Evolutionary conservation across 2,113 vertebrate genomes (phyloP), one percentile per base, ranked within the genome.

Genomic region (Zapornia atra): DNA sequence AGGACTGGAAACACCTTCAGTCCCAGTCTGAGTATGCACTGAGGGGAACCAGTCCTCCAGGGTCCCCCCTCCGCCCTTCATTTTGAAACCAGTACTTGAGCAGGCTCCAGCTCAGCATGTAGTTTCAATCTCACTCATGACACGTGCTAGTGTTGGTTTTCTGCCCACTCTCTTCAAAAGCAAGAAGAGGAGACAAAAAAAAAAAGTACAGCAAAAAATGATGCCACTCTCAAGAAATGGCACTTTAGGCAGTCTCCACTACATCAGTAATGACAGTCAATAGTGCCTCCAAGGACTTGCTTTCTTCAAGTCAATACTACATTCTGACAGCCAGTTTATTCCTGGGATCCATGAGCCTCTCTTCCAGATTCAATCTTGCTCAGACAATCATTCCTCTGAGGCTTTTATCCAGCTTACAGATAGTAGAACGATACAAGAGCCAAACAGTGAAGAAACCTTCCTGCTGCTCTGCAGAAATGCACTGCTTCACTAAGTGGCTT

Each of bases 311-410:
- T 93, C 96, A 84, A 85, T 86, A 92, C 77, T 70, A 75, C 42
- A 86, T 91, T 96, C 90, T 97, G 96, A 97, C 97, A 97, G 97
- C 78, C 86, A 93, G 92, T 76, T 97, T 95, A 94, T 97, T 97
- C 93, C 91, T 87, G 81, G 93, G 88, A 94, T 95, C 96, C 95
- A 88, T 81, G 70, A 94, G 94, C 91, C 83, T 90, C 89, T 96
- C 91, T 77, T 89, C 77, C 93, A 89, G 91, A 96, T 96, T 93
- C 91, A 96, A 87, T 96, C 97, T 91, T 66, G 53, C 79, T 92
- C 96, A 93, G 88, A 78, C 75, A 94, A 82, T 95, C 90, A 82
- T 92, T 97, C 92, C 95, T 93, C 86, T 4, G 36, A 96, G 94
- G 90, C 81, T 97, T 89, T 96, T 93, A 87, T 83, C 86, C 77